phyloP scores from a whole-genome alignment of 1,140 invertebrate genomes.

The Scaptomyza montana region DNA sequence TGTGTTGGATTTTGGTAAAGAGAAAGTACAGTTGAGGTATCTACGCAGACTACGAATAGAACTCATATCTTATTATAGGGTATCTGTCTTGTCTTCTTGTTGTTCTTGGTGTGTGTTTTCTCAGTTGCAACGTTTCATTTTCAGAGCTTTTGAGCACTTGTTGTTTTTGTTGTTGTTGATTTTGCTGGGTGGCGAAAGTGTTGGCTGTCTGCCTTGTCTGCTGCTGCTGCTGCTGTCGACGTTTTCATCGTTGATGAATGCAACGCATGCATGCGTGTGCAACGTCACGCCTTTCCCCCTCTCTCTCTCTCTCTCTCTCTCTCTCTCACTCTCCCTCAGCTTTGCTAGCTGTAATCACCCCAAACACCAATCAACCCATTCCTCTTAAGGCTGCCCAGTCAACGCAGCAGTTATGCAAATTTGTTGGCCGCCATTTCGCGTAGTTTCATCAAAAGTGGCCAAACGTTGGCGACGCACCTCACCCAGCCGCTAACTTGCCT shows the following conservation, averaged over 20 bases:
- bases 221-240: background rate
- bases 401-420: conserved; percentile 75
- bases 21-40: no score
- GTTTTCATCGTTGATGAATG: conserved; percentile 68
- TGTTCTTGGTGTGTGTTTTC: conserved; percentile 31
- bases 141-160: conserved; percentile 43
- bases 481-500: background rate
- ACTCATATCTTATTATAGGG: background rate
- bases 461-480: conserved; percentile 32
- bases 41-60: no score
- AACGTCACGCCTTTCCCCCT: conserved; percentile 35
- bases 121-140: conserved; percentile 67
- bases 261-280: conserved; percentile 79
- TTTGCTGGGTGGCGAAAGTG: conserved; percentile 36
- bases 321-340: background rate
- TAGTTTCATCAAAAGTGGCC: conserved; percentile 77
- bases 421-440: conserved; percentile 66
- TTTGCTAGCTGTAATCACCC: background rate
- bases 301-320: background rate
- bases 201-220: conserved; percentile 17
- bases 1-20: no score
- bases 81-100: background rate
- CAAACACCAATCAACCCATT: background rate
- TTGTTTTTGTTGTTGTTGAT: conserved; percentile 51
- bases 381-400: conserved; percentile 44